phyloP scores from a whole-genome alignment of 2,888 invertebrate species.

The Drosophila borborema region DNA sequence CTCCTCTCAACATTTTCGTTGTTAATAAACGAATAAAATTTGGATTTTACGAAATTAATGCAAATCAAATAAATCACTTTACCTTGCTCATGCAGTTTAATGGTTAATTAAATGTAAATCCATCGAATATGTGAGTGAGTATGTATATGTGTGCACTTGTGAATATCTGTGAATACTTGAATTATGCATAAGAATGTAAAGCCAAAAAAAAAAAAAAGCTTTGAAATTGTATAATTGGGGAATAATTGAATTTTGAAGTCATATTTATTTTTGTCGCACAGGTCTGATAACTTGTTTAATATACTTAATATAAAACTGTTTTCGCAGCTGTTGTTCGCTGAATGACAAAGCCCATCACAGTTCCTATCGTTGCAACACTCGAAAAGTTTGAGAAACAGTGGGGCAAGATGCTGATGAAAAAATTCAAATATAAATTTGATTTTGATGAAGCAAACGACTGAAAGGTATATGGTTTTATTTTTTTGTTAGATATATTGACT shows the following conservation, averaged over 20 bases:
- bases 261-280: constrained; percentile 7
- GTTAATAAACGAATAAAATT: neutral
- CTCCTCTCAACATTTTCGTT: neutral
- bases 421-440: neutral
- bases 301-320: neutral
- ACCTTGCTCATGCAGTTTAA: neutral
- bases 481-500: neutral
- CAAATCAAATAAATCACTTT: neutral
- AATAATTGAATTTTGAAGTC: neutral
- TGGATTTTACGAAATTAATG: neutral
- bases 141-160: too few species aligned
- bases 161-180: too few species aligned
- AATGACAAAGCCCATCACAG: neutral
- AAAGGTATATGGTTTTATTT: too few species aligned
- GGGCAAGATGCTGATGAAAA: too few species aligned
- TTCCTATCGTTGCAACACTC: constrained; percentile 6
- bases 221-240: too few species aligned
- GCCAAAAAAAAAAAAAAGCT: too few species aligned
- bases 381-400: neutral
- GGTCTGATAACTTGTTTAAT: neutral
- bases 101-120: neutral
- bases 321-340: constrained; percentile 4
- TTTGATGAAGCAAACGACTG: neutral
- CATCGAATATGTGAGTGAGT: neutral
- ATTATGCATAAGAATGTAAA: too few species aligned